These are phyloP conservation scores for Diadema setosum DNA, from an alignment of 35 echinoderm and acorn worm genomes.

Conservation along the genomic window DNA sequence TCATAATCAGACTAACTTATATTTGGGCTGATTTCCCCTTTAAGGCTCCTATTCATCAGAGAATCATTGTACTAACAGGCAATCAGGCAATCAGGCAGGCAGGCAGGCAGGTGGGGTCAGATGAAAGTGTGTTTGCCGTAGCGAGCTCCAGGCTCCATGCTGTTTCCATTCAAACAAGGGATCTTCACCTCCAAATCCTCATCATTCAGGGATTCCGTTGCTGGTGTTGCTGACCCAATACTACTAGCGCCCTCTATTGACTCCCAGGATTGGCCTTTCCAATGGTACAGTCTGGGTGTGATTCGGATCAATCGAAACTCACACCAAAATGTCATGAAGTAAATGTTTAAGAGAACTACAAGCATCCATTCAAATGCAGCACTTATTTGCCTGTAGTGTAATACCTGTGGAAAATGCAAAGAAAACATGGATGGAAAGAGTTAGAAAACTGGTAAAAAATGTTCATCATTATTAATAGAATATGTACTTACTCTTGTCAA, in stretches of 20 bases:
- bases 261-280: conserved; percentile 10
- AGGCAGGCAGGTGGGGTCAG: background rate
- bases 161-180: background rate
- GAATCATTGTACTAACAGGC: too few species aligned
- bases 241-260: conserved; percentile 1
- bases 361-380: conserved; percentile 52
- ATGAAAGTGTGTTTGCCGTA: conserved; percentile 2
- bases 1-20: too few species aligned
- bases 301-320: conserved; percentile 42
- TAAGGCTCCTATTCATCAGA: too few species aligned
- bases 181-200: conserved; percentile 16
- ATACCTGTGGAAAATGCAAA: conserved; percentile 6
- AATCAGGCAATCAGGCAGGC: too few species aligned
- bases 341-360: conserved; percentile 32
- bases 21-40: too few species aligned
- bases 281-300: background rate
- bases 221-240: background rate
- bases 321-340: conserved; percentile 25
- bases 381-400: conserved; percentile 32
- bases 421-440: background rate
- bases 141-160: background rate
- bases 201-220: background rate
- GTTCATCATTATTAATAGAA: too few species aligned
- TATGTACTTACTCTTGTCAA: too few species aligned
- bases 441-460: background rate